Evolutionary conservation across 2,797 vertebrate species (phyloP).

Genomic region (Parauchenoglanis ngamensis): DNA sequence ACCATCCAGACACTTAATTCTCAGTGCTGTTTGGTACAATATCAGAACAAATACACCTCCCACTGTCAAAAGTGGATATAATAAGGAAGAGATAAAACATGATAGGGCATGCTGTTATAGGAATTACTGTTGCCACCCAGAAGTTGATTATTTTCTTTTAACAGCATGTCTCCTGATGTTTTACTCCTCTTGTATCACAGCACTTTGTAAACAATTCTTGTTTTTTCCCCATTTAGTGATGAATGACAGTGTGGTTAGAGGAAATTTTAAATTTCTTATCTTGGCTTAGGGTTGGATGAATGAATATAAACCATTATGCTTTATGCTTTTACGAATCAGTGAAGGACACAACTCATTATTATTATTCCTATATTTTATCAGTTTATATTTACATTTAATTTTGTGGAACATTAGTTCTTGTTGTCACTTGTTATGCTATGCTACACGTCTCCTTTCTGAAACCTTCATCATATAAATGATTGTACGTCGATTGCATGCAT

Average conservation of each 20-base stretch:
- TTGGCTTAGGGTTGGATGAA: not conserved
- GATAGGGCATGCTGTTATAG: slow-evolving; percentile 4
- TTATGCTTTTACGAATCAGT: not conserved
- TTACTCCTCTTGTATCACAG: not conserved
- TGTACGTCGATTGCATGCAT: not conserved
- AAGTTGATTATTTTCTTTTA: slow-evolving; percentile 17
- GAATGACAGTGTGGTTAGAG: not conserved
- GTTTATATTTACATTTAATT: not conserved
- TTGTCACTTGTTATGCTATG: not conserved
- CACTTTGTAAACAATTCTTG: not conserved
- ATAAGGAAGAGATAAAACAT: slow-evolving; percentile 20
- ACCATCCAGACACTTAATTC: not conserved
- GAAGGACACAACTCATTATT: not conserved
- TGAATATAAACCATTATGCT: not conserved
- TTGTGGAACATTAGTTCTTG: not conserved
- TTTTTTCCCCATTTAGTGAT: not conserved
- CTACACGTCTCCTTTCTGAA: not conserved
- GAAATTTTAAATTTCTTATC: not conserved
- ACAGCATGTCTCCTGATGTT: slow-evolving; percentile 7
- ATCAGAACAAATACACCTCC: slow-evolving; percentile 29
- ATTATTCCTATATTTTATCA: not conserved
- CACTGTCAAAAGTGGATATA: slow-evolving; percentile 17
- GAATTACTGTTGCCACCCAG: slow-evolving; percentile 3
- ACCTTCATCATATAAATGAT: not conserved
- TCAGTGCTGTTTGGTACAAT: slow-evolving; percentile 12